Conservation (phyloP, 2,113 vertebrate species). For the Halcyon malimbica region DNA sequence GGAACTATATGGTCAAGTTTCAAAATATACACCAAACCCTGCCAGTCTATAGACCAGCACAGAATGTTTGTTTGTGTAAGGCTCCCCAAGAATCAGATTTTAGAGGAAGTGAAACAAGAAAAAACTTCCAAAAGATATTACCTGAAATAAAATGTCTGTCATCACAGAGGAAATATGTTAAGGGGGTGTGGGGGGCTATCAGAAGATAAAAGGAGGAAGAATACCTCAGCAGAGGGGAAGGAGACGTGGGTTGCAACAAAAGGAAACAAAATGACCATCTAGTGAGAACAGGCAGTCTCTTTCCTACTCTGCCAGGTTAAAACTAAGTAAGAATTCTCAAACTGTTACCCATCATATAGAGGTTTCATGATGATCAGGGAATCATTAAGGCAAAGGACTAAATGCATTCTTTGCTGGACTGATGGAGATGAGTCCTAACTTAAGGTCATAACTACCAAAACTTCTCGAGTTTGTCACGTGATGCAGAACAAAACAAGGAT, state of each 20-base stretch:
- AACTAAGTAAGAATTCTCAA: background rate
- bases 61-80: background rate
- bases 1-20: background rate
- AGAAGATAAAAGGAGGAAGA: background rate
- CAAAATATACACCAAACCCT: background rate
- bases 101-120: background rate
- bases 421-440: background rate
- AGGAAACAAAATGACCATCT: background rate
- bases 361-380: background rate
- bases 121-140: background rate
- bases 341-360: background rate
- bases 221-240: background rate
- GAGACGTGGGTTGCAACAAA: background rate
- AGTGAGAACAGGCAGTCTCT: background rate
- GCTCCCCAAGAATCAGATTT: background rate
- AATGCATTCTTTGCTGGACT: background rate
- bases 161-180: background rate
- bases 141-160: background rate
- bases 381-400: background rate
- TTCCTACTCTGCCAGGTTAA: background rate
- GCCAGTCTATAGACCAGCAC: background rate
- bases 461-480: accelerated
- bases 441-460: background rate
- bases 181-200: background rate
- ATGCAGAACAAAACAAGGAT: background rate